Evolutionary conservation across 2,113 vertebrate species (phyloP).

Genomic region (Glaucidium brasilianum): DNA sequence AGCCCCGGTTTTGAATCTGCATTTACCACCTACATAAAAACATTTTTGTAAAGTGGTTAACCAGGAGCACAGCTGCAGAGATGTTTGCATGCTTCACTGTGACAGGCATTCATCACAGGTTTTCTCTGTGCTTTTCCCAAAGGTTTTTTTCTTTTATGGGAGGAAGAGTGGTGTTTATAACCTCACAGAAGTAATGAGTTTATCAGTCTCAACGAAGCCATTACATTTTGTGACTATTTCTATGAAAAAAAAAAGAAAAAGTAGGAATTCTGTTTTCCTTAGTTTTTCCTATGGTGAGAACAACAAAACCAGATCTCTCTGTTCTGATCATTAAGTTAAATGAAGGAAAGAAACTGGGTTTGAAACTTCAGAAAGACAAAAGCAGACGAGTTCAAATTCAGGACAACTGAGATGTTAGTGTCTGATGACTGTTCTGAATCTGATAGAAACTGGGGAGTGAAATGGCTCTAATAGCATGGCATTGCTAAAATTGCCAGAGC

Average conservation of each 20-base stretch:
- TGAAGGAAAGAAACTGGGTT: neutral
- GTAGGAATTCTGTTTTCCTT: neutral
- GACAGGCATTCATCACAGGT: conserved; percentile 42
- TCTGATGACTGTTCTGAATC: neutral
- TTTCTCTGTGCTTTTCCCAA: conserved; percentile 17
- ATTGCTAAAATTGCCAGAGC: neutral
- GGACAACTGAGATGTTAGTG: neutral
- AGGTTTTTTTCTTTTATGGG: neutral
- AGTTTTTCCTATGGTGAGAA: neutral
- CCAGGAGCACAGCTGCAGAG: conserved; percentile 73
- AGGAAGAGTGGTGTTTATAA: neutral
- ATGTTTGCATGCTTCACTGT: conserved; percentile 24
- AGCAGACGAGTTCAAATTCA: neutral
- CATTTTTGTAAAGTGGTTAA: conserved; percentile 77
- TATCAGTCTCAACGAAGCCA: neutral
- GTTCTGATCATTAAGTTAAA: neutral
- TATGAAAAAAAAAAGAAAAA: neutral
- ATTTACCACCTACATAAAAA: conserved; percentile 71
- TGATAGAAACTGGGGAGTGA: neutral
- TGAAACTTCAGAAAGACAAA: neutral
- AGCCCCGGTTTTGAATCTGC: conserved; percentile 52
- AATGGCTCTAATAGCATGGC: neutral
- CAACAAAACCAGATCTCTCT: neutral
- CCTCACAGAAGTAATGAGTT: neutral
- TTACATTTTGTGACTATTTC: neutral